Evolutionary conservation across 2,888 invertebrate genomes (phyloP).

Genomic region (Poecilobothrus nobilitatus): DNA sequence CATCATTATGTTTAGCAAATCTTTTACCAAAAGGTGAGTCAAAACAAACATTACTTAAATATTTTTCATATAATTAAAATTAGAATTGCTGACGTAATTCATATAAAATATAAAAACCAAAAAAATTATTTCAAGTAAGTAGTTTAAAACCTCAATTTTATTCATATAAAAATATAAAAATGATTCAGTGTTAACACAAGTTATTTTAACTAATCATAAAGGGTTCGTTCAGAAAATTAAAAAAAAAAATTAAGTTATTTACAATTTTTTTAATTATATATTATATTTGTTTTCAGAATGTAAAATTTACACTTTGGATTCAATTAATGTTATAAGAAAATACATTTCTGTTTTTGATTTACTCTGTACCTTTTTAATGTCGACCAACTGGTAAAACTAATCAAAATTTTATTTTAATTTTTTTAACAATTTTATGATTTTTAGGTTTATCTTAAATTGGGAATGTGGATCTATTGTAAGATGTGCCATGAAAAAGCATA

Average conservation of each 20-base stretch:
- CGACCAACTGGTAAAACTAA: slow-evolving; percentile 61
- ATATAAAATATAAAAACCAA: no score
- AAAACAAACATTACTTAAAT: slow-evolving; percentile 12
- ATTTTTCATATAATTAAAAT: slow-evolving; percentile 16
- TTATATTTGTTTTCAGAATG: slow-evolving; percentile 53
- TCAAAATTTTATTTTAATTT: neutral
- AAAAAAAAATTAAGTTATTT: no score
- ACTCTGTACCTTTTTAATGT: slow-evolving; percentile 67
- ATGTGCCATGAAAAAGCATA: slow-evolving; percentile 76
- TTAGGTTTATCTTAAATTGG: slow-evolving; percentile 59
- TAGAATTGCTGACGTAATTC: slow-evolving; percentile 12
- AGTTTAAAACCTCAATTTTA: no score
- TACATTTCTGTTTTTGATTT: slow-evolving; percentile 78
- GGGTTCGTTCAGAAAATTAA: no score
- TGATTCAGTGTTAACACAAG: no score
- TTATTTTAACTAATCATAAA: no score
- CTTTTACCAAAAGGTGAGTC: slow-evolving; percentile 63
- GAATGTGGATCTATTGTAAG: slow-evolving; percentile 53
- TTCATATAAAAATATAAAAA: no score
- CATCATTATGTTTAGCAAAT: slow-evolving; percentile 67
- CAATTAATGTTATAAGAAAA: slow-evolving; percentile 77
- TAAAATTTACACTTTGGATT: slow-evolving; percentile 73
- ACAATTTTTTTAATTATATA: no score
- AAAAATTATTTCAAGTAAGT: no score
- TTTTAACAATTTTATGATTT: slow-evolving; percentile 25